Evolutionary conservation across 2,888 invertebrate species (phyloP).

Genomic region (Dioctria linearis): DNA sequence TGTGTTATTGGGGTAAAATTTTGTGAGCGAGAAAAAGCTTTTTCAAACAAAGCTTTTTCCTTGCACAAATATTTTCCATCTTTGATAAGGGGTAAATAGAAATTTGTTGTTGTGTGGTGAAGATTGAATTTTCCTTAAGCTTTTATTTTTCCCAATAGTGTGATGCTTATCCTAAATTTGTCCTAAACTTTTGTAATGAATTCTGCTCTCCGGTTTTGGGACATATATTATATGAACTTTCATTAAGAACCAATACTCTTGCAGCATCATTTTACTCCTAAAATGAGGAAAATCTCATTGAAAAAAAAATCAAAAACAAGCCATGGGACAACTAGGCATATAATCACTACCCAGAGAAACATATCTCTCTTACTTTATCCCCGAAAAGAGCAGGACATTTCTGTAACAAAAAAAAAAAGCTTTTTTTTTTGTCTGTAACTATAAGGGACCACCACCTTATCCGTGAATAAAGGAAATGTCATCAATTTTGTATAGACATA

Average conservation of each 20-base stretch:
- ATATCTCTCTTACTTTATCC: slow-evolving; percentile 4
- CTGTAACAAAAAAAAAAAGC: slow-evolving; percentile 23
- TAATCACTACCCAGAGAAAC: slow-evolving; percentile 15
- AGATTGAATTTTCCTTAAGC: background rate
- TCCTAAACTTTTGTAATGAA: slow-evolving; percentile 36
- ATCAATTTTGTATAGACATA: slow-evolving; percentile 58
- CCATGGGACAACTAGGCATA: slow-evolving; percentile 25
- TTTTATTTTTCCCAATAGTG: background rate
- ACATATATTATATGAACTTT: slow-evolving; percentile 4
- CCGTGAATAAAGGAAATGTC: slow-evolving; percentile 57
- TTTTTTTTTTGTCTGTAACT: slow-evolving; percentile 46
- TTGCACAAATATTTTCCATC: background rate
- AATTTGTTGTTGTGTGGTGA: background rate
- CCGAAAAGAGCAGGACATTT: slow-evolving; percentile 19
- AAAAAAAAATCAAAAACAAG: background rate
- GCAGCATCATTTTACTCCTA: slow-evolving; percentile 16
- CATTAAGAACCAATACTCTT: background rate
- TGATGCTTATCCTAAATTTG: background rate
- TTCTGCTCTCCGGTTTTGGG: background rate
- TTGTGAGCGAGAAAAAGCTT: slow-evolving; percentile 21
- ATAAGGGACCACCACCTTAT: slow-evolving; percentile 53
- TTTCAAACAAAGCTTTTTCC: background rate
- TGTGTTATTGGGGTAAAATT: slow-evolving; percentile 2
- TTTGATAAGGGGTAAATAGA: background rate
- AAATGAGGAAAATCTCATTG: slow-evolving; percentile 15